Base-by-base conservation (phyloP, 2,797 vertebrate genomes). In the Scleropages formosus region DNA sequence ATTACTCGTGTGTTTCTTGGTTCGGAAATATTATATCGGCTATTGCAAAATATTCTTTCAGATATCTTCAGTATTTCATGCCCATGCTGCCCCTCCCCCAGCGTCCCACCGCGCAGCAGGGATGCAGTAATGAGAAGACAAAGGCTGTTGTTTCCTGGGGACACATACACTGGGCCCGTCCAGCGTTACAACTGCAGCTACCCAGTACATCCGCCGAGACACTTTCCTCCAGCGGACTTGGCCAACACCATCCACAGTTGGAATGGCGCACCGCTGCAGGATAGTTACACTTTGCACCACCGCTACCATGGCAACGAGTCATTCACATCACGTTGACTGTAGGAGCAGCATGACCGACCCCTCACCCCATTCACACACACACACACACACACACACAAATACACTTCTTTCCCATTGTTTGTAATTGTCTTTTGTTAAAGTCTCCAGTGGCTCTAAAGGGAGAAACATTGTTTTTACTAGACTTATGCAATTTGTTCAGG, bases 151-250 rank as follows among this genome's bases (percentile, higher is more conserved):
- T 76, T 77, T 68, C 60, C 56, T 68, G 8, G 24, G 72, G 53
- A 63, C 59, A 75, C 49, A 67, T 75, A 74, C 70, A 65, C 59
- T 47, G 77, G 74, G 58, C 73, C 26, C 67, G 77, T 76, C 18
- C 65, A 8, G 4, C 1, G 39, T 2, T 0, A 78, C 87, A 83
- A 53, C 79, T 86, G 85, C 80, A 86, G 62, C 78, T 72, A 13
- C 39, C 46, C 68, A 66, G 22, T 74, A 70, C 27, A 18, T 79
- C 47, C 64, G 70, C 53, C 44, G n/a, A 15, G 3, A 47, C 0
- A 73, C 12, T 53, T 39, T 12, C 15, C 44, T 72, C 27, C 51
- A 56, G 27, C n/a, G n/a, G n/a, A n/a, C n/a, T n/a, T n/a, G n/a
- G n/a, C n/a, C n/a, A n/a, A n/a, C n/a, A 4, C 20, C 47, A 46